Evolutionary conservation across 1,140 invertebrate genomes (phyloP).

Genomic region (Drosophila azteca): DNA sequence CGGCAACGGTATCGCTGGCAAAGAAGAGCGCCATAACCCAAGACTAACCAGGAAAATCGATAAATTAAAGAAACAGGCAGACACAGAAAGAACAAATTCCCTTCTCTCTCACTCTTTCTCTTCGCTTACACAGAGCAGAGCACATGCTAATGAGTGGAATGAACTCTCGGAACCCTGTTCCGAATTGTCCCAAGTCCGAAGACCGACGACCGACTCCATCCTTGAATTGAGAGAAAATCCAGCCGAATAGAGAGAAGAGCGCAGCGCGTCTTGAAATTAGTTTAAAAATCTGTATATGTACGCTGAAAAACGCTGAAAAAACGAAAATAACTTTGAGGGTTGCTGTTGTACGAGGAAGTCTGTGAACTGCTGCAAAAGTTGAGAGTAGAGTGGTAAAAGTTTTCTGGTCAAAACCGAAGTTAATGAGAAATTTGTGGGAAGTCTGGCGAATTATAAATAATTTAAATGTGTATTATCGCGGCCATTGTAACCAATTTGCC

Average conservation of each 20-base stretch:
- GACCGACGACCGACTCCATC: slow-evolving; percentile 27
- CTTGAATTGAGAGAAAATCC: slow-evolving; percentile 35
- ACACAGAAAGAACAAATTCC: slow-evolving; percentile 10
- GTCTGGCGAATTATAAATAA: neutral
- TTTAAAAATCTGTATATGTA: slow-evolving; percentile 37
- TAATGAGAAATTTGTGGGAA: slow-evolving; percentile 22
- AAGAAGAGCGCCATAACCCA: slow-evolving; percentile 30
- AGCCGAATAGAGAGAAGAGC: slow-evolving; percentile 21
- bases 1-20: slow-evolving; percentile 38
- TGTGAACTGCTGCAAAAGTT: slow-evolving; percentile 2
- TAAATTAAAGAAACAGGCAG: slow-evolving; percentile 70
- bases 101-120: slow-evolving; percentile 1
- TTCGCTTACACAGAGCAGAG: slow-evolving; percentile 15
- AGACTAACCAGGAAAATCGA: slow-evolving; percentile 58
- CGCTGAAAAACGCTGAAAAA: slow-evolving; percentile 21
- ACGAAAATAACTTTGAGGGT: slow-evolving; percentile 45
- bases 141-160: slow-evolving; percentile 77
- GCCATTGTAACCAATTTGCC: too few relatives aligned
- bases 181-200: slow-evolving; percentile 36
- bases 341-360: slow-evolving; percentile 18
- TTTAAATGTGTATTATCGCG: too few relatives aligned
- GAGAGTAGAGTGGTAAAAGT: slow-evolving; percentile 18
- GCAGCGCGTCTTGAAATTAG: slow-evolving; percentile 42
- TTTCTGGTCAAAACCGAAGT: slow-evolving; percentile 22
- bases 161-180: slow-evolving; percentile 53